Evolutionary conservation across 2,113 vertebrate species (phyloP), one percentile per base, ranked within the genome.

Genomic region (Diadophis punctatus): DNA sequence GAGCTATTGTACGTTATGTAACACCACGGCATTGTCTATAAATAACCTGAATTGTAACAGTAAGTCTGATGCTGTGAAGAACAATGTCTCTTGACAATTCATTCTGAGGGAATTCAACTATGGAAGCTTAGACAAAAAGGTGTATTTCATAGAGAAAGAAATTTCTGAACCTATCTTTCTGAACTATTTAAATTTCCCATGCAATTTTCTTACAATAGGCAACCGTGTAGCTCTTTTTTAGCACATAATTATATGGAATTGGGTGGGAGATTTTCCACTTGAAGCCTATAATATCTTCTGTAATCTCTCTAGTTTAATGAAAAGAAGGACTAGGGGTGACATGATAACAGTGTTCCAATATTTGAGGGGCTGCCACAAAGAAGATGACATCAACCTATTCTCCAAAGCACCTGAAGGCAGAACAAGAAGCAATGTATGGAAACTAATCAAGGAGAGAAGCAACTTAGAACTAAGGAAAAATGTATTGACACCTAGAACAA

Each of bases 11-110:
- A 90, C 0, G 0, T 97, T 94, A 96, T 91, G 20, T 94, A 97
- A 95, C n/a, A 92, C 92, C 14, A 52, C 4, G 80, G 94, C 23
- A 93, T 94, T 90, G 93, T 93, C 95, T 96, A 96, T 95, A 96
- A 96, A 96, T 97, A 96, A 93, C 0, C 0, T 92, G 55, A 94
- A 92, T 80, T 90, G 93, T 92, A 94, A 91, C 92, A 94, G 89
- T 94, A 74, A n/a, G 48, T 96, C 95, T 94, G 86, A 55, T 96
- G 92, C 90, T 93, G 9, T 91, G 87, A 94, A 91, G 84, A 97
- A 95, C 94, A 93, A 93, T 92, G 55, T 92, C 93, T 95, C 97
- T 93, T 96, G 93, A 96, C 94, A 95, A 74, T 89, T 94, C 80
- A 89, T 52, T 93, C 90, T 94, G 88, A 88, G 95, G 90, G 58